Conservation (phyloP, 2,797 vertebrate species). For the Labeo calbasu region DNA sequence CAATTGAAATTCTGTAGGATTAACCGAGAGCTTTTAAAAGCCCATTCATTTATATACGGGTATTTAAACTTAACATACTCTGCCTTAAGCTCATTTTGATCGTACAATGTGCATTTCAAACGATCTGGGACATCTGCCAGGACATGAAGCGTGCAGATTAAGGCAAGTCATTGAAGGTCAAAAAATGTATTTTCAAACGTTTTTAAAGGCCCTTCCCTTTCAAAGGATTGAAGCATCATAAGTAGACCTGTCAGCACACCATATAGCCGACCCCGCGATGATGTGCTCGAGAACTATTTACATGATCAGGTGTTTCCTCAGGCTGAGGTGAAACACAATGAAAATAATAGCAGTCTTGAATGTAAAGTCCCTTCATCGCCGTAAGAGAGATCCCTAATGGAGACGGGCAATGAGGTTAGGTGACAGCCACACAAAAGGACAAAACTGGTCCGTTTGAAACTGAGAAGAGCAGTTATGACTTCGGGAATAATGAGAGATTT, state of each 20-base stretch:
- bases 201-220: conserved; percentile 32
- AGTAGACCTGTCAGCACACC: conserved; percentile 38
- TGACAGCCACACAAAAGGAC: conserved; percentile 69
- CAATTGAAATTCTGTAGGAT: conserved; percentile 12
- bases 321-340: conserved; percentile 47
- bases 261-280: conserved; percentile 10
- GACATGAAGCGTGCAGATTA: conserved; percentile 22
- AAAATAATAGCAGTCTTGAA: conserved; percentile 54
- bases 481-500: conserved; percentile 62
- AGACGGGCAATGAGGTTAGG: conserved; percentile 67
- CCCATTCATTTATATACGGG: background rate
- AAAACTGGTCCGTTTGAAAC: conserved; percentile 70
- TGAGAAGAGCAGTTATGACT: conserved; percentile 66
- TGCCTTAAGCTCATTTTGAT: conserved; percentile 4
- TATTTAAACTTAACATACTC: background rate
- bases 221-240: conserved; percentile 21
- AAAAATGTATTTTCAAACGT: conserved; percentile 11
- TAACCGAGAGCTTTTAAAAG: background rate
- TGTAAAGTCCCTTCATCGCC: conserved; percentile 46
- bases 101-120: background rate
- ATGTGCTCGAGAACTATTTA: conserved; percentile 33
- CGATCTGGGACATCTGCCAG: conserved; percentile 3
- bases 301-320: conserved; percentile 45
- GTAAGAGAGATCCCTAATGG: conserved; percentile 63
- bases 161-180: background rate